These are phyloP conservation scores for Oedothorax gibbosus DNA, from an alignment of 1,140 invertebrate species.

Conservation along the genomic window DNA sequence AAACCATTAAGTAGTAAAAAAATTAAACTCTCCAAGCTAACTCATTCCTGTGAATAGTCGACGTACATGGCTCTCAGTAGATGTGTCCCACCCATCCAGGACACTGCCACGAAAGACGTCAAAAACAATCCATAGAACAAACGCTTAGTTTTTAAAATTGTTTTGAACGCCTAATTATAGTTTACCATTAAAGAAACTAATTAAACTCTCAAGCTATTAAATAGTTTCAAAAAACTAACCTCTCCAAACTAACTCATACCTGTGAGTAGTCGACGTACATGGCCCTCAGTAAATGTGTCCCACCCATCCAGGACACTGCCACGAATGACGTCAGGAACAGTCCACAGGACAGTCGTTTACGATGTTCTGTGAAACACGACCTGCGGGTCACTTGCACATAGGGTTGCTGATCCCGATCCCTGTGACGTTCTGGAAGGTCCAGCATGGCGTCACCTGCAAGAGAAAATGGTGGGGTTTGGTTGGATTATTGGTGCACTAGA, in stretches of 20 bases:
- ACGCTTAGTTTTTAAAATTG: too few relatives aligned
- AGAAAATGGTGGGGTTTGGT: not conserved
- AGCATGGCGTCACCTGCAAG: constrained; percentile 48
- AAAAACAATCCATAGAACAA: constrained; percentile 89
- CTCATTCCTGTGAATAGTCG: constrained; percentile 27
- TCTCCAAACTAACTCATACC: not conserved
- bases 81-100: constrained; percentile 89
- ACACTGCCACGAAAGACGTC: constrained; percentile 82
- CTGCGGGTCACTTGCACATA: constrained; percentile 51
- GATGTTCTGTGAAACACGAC: constrained; percentile 60
- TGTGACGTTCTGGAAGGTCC: not conserved
- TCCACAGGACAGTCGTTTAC: constrained; percentile 83
- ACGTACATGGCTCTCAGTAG: constrained; percentile 76
- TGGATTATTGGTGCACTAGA: not conserved
- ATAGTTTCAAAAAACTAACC: too few relatives aligned
- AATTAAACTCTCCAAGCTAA: too few relatives aligned
- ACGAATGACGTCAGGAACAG: constrained; percentile 86
- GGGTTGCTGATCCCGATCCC: not conserved
- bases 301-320: constrained; percentile 87
- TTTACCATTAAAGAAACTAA: too few relatives aligned
- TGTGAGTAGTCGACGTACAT: constrained; percentile 44
- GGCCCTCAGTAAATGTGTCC: constrained; percentile 85
- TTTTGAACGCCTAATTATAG: too few relatives aligned
- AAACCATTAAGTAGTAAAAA: too few relatives aligned
- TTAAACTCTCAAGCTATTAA: too few relatives aligned